A percentile compares a stretch with the other conserved stretches of the same genome.
phyloP scores from a whole-genome alignment of 2,797 vertebrate genomes.

The Acanthiza pusilla region DNA sequence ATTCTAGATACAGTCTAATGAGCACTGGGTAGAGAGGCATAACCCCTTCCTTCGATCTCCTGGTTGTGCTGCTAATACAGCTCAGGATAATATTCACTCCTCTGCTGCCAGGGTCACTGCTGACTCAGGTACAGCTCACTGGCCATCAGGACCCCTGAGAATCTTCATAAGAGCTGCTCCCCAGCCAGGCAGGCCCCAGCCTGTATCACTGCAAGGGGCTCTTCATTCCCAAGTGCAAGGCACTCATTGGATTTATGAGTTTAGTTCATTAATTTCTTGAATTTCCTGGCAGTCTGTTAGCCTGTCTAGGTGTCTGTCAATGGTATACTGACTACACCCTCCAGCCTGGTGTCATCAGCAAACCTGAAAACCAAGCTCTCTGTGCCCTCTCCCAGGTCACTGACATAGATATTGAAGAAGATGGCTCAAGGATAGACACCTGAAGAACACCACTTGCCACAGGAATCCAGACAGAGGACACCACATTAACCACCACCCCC shows the following conservation, averaged over 20 bases:
- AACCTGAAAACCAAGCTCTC: background rate
- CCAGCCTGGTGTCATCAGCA: background rate
- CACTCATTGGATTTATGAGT: background rate
- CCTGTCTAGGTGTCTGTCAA: background rate
- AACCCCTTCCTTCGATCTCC: background rate
- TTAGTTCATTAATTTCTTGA: background rate
- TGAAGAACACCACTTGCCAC: background rate
- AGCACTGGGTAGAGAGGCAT: background rate
- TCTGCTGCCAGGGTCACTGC: background rate
- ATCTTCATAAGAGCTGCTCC: background rate
- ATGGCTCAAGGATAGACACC: background rate
- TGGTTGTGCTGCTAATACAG: background rate
- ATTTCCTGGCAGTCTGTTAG: background rate
- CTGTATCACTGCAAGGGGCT: background rate
- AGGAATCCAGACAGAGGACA: background rate
- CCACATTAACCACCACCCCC: background rate
- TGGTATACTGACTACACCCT: background rate
- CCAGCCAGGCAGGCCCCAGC: background rate
- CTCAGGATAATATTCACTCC: background rate
- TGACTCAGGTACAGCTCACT: background rate
- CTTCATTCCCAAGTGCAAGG: accelerated
- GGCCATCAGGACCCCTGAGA: accelerated
- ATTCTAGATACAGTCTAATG: background rate
- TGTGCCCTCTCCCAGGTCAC: background rate
- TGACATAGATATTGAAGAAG: background rate